Evolutionary conservation across 1,140 invertebrate species (phyloP).

Genomic region (Manduca sexta): DNA sequence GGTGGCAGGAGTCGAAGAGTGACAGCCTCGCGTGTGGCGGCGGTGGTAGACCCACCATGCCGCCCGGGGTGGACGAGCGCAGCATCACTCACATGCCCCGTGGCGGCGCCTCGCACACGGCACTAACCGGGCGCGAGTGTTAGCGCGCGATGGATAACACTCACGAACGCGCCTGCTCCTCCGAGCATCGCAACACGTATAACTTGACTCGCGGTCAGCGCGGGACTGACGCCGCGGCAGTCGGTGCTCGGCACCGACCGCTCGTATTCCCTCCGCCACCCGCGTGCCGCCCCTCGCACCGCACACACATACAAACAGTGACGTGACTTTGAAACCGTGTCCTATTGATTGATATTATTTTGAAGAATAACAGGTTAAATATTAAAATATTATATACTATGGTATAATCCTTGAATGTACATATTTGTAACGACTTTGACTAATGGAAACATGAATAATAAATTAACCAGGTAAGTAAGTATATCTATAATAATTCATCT

Average conservation of each 20-base stretch:
- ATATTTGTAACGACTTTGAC: no score
- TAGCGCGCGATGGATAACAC: slow-evolving; percentile 34
- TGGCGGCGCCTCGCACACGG: slow-evolving; percentile 11
- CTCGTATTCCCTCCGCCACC: slow-evolving; percentile 13
- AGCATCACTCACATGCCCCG: slow-evolving; percentile 53
- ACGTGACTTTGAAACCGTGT: slow-evolving; percentile 38
- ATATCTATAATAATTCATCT: no score
- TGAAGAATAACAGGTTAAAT: background rate
- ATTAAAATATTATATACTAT: background rate
- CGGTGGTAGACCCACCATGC: slow-evolving; percentile 52
- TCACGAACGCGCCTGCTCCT: slow-evolving; percentile 40
- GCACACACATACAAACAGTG: slow-evolving; percentile 2
- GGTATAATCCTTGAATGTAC: no score
- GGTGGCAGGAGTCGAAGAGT: slow-evolving; percentile 80
- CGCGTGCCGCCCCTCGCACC: background rate
- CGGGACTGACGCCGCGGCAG: slow-evolving; percentile 59
- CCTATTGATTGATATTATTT: slow-evolving; percentile 23
- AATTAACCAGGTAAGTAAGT: no score
- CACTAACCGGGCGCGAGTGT: slow-evolving; percentile 16
- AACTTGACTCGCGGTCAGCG: slow-evolving; percentile 32
- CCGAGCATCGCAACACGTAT: slow-evolving; percentile 53
- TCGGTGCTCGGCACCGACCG: no score
- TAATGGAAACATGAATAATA: no score
- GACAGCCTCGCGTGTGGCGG: slow-evolving; percentile 74
- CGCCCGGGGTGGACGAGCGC: slow-evolving; percentile 45